Conservation (phyloP, 92 coral and sea anemone species). For the Umimayanthus chanpuru region DNA sequence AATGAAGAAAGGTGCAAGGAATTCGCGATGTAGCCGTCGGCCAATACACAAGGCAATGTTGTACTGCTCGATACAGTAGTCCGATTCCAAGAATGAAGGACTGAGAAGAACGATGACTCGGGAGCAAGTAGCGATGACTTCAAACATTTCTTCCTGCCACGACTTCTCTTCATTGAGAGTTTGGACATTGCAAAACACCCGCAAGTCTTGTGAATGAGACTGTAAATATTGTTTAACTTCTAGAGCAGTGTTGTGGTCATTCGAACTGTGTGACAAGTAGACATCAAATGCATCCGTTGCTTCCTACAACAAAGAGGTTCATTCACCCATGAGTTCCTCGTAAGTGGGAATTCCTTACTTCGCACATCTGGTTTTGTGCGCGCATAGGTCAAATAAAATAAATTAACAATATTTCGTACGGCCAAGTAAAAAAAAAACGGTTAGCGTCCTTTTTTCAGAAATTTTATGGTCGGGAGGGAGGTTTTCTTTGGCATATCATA, state of each 20-base stretch:
- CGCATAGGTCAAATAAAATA: too few relatives aligned
- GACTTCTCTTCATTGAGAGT: conserved; percentile 77
- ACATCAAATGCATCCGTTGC: conserved; percentile 60
- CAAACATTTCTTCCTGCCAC: conserved; percentile 90
- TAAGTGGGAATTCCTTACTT: too few relatives aligned
- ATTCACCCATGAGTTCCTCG: too few relatives aligned
- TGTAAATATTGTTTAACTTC: conserved; percentile 64
- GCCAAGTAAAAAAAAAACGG: too few relatives aligned
- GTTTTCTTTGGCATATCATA: too few relatives aligned
- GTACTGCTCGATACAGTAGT: conserved; percentile 88
- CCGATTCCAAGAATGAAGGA: conserved; percentile 76
- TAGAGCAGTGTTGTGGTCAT: conserved; percentile 74
- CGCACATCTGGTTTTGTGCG: too few relatives aligned
- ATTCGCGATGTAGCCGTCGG: conserved; percentile 71
- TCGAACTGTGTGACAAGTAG: conserved; percentile 79
- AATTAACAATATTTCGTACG: too few relatives aligned
- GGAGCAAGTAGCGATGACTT: conserved; percentile 76
- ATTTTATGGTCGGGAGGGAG: too few relatives aligned
- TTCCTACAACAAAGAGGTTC: conserved; percentile 40
- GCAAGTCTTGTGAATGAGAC: conserved; percentile 52
- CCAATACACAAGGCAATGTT: conserved; percentile 91
- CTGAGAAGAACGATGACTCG: conserved; percentile 86
- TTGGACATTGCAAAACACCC: conserved; percentile 75
- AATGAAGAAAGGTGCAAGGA: conserved; percentile 88
- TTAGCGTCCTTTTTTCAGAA: too few relatives aligned